phyloP scores from a whole-genome alignment of 2,888 invertebrate genomes.

The Synergus laeviventris region DNA sequence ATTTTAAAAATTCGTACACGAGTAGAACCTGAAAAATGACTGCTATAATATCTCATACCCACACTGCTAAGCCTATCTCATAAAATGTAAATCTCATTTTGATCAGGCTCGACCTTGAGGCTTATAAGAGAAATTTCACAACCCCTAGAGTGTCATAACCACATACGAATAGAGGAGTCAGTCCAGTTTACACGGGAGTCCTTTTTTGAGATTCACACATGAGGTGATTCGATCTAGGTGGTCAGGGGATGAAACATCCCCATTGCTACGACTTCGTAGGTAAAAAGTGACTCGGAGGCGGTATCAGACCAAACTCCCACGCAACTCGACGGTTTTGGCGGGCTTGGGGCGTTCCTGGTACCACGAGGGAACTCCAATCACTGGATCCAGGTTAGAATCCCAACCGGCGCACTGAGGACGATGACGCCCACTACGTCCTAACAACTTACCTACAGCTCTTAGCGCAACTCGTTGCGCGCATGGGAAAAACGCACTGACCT shows the following conservation, averaged over 20 bases:
- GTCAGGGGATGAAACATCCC: slow-evolving; percentile 46
- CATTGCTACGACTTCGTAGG: slow-evolving; percentile 45
- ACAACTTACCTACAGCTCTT: slow-evolving; percentile 63
- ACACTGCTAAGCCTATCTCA: not conserved
- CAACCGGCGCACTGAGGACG: slow-evolving; percentile 71
- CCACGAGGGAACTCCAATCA: slow-evolving; percentile 71
- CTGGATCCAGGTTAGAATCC: slow-evolving; percentile 68
- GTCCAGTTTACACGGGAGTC: slow-evolving; percentile 8
- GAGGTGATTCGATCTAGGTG: slow-evolving; percentile 27
- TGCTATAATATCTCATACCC: not conserved
- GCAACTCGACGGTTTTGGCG: slow-evolving; percentile 70
- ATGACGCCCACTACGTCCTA: slow-evolving; percentile 70
- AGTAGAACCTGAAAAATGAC: not conserved
- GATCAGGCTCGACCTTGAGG: not conserved
- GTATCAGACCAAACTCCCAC: slow-evolving; percentile 74
- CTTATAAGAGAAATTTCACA: not conserved
- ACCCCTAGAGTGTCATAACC: not conserved
- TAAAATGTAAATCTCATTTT: slow-evolving; percentile 10
- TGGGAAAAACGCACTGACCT: slow-evolving; percentile 74
- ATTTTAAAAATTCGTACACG: too few relatives aligned
- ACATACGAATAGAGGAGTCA: not conserved
- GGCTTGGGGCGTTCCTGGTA: slow-evolving; percentile 73
- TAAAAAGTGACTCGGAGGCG: slow-evolving; percentile 63
- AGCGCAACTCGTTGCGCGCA: slow-evolving; percentile 70
- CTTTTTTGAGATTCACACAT: slow-evolving; percentile 33